These are phyloP conservation scores for Portevinia maculata DNA, from an alignment of 2,888 invertebrate genomes.

Conservation along the genomic window DNA sequence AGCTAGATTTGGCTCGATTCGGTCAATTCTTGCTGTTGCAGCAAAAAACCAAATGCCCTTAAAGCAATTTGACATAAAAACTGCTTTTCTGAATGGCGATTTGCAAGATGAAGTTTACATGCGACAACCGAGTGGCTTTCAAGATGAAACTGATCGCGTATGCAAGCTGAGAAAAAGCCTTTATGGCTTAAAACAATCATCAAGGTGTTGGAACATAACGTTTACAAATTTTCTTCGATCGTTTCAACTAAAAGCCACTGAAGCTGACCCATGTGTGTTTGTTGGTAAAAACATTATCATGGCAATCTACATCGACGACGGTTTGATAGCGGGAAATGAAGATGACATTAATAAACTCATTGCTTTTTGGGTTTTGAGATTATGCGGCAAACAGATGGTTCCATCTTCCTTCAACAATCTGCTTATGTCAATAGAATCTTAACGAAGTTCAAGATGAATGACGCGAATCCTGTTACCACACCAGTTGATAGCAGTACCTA, in stretches of 20 bases:
- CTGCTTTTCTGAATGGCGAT: constrained; percentile 58
- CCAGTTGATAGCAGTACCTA: neutral
- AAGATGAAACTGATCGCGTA: constrained; percentile 67
- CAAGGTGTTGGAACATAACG: constrained; percentile 30
- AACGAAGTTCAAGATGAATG: constrained; percentile 24
- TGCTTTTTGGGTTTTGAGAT: constrained; percentile 54
- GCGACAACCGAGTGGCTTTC: constrained; percentile 60
- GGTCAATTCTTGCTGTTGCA: constrained; percentile 14
- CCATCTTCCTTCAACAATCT: constrained; percentile 41
- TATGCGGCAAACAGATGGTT: constrained; percentile 8
- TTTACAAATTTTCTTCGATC: constrained; percentile 24
- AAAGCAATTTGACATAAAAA: constrained; percentile 44
- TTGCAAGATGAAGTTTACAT: constrained; percentile 66
- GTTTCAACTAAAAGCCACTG: constrained; percentile 25
- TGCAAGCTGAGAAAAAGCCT: constrained; percentile 68
- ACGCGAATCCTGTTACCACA: constrained; percentile 26
- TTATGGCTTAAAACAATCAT: constrained; percentile 75
- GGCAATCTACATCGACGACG: constrained; percentile 76
- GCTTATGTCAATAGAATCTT: constrained; percentile 23
- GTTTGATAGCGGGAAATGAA: constrained; percentile 46
- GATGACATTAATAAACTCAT: constrained; percentile 26
- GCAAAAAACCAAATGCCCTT: constrained; percentile 23
- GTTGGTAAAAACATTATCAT: constrained; percentile 32
- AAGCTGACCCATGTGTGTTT: constrained; percentile 25
- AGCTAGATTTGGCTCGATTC: constrained; percentile 24